Base-by-base conservation (phyloP, 2,888 invertebrate genomes). In the Zaprionus lineosus region DNA sequence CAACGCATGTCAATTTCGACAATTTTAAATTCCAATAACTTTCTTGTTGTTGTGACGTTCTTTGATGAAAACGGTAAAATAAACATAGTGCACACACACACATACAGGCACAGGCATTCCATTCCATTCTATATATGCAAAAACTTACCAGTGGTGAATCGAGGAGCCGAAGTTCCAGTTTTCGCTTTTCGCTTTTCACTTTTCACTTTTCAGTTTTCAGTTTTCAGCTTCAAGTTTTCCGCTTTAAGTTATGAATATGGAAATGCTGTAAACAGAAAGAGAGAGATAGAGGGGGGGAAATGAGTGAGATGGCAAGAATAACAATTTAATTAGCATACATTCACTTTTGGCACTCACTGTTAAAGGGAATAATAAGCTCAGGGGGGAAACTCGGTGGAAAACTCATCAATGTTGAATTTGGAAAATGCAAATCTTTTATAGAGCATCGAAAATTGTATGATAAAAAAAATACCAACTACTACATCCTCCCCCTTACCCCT, bases 11-110 rank as follows among this genome's bases (percentile, higher is more conserved):
- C 75, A 73, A 67, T 81, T 55, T 56, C 55, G 74, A 67, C 78
- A 77, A 70, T 81, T 76, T 74, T 37, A 70, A 76, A 74, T 76
- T 81, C 82, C 74, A 77, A 77, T 77, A 77, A 76, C 58, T 48
- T 75, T 66, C 24, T 39, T 51, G 37, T 37, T 53, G 39, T 50
- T 56, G 48, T 41, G 61, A 56, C 44, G 39, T 18, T 50, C 43
- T 72, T 57, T 50, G 63, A 53, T 50, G 24, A 55, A 64, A 77
- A 75, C 48, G 59, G 46, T 67, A 61, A 61, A 66, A 24, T 50
- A 57, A 71, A 53, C 52, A 65, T 47, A 43, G 11, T 40, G 26
- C 14, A 44, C 8, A 31, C 28, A 19, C 26, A 48, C 7, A 40
- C 3, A 46, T 3, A 19, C 3, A 28, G n/a, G 21, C 26, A 8